Percentiles rank a stretch among this genome's conserved stretches.
Conservation (phyloP, 2,888 invertebrate genomes). For the Lottia scabra region DNA sequence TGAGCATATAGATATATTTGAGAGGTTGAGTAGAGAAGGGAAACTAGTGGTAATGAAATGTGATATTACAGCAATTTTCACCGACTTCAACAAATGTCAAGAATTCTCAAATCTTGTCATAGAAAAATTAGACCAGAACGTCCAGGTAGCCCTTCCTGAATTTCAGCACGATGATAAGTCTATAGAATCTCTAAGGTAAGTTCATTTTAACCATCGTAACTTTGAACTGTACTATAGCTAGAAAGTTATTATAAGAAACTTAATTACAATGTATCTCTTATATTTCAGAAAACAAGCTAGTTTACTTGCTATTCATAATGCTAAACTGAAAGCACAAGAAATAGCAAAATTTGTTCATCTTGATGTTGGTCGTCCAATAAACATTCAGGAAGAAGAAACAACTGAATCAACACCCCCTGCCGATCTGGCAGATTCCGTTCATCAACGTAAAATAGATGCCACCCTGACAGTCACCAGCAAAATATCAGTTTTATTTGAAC, state of each 20-base stretch:
- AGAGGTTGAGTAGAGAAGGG: slow-evolving; percentile 50
- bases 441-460: slow-evolving; percentile 52
- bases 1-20: slow-evolving; percentile 54
- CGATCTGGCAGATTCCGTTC: slow-evolving; percentile 45
- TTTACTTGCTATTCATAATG: slow-evolving; percentile 61
- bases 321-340: slow-evolving; percentile 62
- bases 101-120: slow-evolving; percentile 58
- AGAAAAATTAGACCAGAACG: slow-evolving; percentile 63
- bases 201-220: background rate
- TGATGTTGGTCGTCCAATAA: slow-evolving; percentile 52
- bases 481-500: slow-evolving; percentile 59
- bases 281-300: slow-evolving; percentile 59
- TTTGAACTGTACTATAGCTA: background rate
- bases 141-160: slow-evolving; percentile 54
- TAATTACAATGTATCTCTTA: too few relatives aligned
- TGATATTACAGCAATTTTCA: slow-evolving; percentile 54
- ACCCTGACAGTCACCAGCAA: slow-evolving; percentile 56
- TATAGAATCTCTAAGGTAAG: slow-evolving; percentile 58
- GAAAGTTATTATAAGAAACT: background rate
- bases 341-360: slow-evolving; percentile 60
- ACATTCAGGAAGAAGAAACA: slow-evolving; percentile 55
- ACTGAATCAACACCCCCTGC: slow-evolving; percentile 52
- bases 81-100: slow-evolving; percentile 61
- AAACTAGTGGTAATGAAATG: slow-evolving; percentile 50
- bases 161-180: slow-evolving; percentile 58